These are phyloP conservation scores for Ectemnius lituratus DNA, from an alignment of 2,888 invertebrate species.

Conservation along the genomic window DNA sequence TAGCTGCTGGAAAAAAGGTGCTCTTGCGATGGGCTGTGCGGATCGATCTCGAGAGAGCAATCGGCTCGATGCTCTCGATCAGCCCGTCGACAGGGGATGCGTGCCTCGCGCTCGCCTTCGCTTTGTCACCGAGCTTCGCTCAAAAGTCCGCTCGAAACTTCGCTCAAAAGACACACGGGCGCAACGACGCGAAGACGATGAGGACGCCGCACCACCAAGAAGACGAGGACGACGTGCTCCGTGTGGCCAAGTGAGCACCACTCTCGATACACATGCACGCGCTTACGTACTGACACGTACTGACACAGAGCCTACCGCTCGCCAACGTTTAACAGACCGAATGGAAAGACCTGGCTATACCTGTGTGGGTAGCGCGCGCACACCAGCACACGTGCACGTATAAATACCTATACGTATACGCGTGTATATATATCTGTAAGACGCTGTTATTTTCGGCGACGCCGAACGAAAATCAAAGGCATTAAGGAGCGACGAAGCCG, in stretches of 20 bases:
- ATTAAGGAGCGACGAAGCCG: slow-evolving; percentile 47
- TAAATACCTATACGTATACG: slow-evolving; percentile 10
- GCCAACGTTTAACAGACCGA: slow-evolving; percentile 12
- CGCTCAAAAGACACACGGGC: neutral
- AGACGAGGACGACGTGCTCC: too few species aligned
- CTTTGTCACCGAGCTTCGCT: slow-evolving; percentile 25
- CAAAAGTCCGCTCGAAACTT: neutral
- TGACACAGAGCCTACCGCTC: slow-evolving; percentile 10
- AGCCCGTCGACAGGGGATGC: neutral
- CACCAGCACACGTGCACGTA: neutral
- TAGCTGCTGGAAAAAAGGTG: too few species aligned
- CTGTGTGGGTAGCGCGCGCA: slow-evolving; percentile 9
- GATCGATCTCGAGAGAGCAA: neutral
- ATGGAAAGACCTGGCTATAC: neutral
- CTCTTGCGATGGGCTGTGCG: too few species aligned
- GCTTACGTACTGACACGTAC: neutral
- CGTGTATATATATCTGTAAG: slow-evolving; percentile 33
- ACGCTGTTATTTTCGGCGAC: slow-evolving; percentile 58
- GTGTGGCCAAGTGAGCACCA: too few species aligned
- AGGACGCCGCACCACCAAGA: too few species aligned
- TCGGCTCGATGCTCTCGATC: neutral
- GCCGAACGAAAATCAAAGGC: slow-evolving; percentile 57
- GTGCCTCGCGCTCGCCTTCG: slow-evolving; percentile 8
- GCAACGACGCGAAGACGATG: too few species aligned
- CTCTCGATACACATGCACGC: neutral